Base-by-base conservation (phyloP, 2,888 invertebrate genomes). In the Kuschelorhynchus macadamiae region DNA sequence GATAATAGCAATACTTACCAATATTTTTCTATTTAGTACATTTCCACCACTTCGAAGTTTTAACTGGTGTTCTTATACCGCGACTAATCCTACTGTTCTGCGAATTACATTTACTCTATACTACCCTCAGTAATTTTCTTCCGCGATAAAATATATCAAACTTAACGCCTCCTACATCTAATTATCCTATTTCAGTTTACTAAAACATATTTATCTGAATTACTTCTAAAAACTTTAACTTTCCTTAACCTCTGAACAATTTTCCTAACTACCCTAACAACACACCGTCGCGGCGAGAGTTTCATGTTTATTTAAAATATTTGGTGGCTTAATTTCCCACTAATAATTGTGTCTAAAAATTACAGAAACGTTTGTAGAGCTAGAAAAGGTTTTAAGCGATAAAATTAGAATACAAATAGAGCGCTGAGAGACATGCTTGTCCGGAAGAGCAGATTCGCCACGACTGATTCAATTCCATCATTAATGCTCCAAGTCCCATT, bases 241-340 rank as follows among this genome's bases (percentile, higher is more conserved):
- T 60, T 64, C 39, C 69, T 44, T 16, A 69, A 32, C 17, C 55
- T 60, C 7, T 32, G 53, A 42, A 64, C 44, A 18, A 69, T 44
- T 64, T 69, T 69, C 18, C 69, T 59, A 21, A 69, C 33, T 21
- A 69, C 16, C 20, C 62, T 69, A 17, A 55, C 47, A 8, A 69
- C 64, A 64, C 69, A 69, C 12, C 60, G 52, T 9, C 60, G 39
- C 14, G 64, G 56, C 25, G 60, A 69, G 64, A 69, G 64, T 12
- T 59, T 60, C 30, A 33, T 16, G 20, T 12, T 18, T 57, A 33
- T 46, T n/a, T 14, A 9, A 33, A 46, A 44, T 14, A 16, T 5
- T 2, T 17, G 17, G 0, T 41, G 18, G 1, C 9, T 53, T 14
- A 41, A 55, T 41, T 41, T n/a, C n/a, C n/a, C n/a, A n/a, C n/a